phyloP scores from a whole-genome alignment of 2,797 vertebrate species.

The Darevskia mixta region DNA sequence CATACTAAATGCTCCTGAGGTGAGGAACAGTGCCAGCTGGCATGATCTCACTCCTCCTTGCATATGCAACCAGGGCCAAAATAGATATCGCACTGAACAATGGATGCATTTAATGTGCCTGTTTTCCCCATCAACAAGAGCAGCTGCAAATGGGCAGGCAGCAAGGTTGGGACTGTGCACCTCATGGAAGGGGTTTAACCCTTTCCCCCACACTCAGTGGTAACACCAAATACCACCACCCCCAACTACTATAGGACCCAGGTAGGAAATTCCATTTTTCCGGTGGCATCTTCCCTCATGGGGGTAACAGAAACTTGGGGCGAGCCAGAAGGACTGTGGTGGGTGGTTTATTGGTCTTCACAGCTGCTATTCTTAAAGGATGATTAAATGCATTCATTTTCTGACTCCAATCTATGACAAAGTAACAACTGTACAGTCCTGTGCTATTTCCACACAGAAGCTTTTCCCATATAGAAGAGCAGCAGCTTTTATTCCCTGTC shows the following conservation, averaged over 20 bases:
- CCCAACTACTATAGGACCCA: no score
- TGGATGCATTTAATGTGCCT: neutral
- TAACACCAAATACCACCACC: no score
- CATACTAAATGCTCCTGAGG: neutral
- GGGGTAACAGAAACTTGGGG: neutral
- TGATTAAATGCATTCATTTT: neutral
- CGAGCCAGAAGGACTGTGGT: neutral
- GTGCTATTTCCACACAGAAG: neutral
- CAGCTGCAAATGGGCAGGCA: neutral
- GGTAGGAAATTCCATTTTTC: neutral
- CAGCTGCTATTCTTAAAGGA: neutral
- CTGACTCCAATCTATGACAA: neutral
- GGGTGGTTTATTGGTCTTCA: no score
- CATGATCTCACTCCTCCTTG: neutral
- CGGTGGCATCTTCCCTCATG: neutral
- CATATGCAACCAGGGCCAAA: no score
- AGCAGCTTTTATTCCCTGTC: neutral
- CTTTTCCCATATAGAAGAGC: neutral
- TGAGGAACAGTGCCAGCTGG: neutral
- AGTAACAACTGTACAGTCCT: neutral
- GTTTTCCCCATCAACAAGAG: neutral
- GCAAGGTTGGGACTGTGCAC: no score
- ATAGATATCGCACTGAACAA: neutral
- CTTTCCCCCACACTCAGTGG: neutral
- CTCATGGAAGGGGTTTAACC: no score